Percentiles rank a stretch among this genome's conserved stretches.
phyloP scores from a whole-genome alignment of 1,140 invertebrate genomes.

The Muscidifurax raptorellus region DNA sequence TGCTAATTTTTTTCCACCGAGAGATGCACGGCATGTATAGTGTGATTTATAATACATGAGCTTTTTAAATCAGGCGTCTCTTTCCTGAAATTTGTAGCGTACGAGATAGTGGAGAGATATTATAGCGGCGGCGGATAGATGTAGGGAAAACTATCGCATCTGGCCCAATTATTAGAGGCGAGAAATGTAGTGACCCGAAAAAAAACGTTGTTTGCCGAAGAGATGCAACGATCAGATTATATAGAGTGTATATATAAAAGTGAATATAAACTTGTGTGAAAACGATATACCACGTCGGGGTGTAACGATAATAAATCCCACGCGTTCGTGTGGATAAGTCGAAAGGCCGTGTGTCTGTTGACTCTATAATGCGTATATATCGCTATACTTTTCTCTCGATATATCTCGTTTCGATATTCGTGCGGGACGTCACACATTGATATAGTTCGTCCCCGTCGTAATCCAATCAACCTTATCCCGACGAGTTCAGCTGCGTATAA shows the following conservation, averaged over 20 bases:
- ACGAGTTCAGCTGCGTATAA: too few species aligned
- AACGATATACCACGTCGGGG: too few species aligned
- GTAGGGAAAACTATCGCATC: neutral
- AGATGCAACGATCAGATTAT: neutral
- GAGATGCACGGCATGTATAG: too few species aligned
- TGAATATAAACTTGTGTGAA: neutral
- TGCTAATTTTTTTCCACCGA: too few species aligned
- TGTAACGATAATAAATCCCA: constrained; percentile 32
- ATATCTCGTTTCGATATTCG: constrained; percentile 4
- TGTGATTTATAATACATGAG: too few species aligned
- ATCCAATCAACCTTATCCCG: too few species aligned
- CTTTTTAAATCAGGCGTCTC: too few species aligned
- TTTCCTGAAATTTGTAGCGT: too few species aligned
- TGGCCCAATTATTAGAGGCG: constrained; percentile 30
- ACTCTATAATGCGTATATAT: too few species aligned
- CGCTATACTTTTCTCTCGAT: neutral
- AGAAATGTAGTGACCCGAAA: constrained; percentile 28
- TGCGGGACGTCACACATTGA: neutral
- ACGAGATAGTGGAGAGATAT: too few species aligned
- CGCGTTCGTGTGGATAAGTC: constrained; percentile 7
- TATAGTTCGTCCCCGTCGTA: neutral
- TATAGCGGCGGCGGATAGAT: neutral
- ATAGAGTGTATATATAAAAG: neutral
- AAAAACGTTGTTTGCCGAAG: constrained; percentile 27
- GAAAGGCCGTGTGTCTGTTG: neutral